phyloP scores from a whole-genome alignment of 1,140 invertebrate species.

The Lasaia peninsularis region DNA sequence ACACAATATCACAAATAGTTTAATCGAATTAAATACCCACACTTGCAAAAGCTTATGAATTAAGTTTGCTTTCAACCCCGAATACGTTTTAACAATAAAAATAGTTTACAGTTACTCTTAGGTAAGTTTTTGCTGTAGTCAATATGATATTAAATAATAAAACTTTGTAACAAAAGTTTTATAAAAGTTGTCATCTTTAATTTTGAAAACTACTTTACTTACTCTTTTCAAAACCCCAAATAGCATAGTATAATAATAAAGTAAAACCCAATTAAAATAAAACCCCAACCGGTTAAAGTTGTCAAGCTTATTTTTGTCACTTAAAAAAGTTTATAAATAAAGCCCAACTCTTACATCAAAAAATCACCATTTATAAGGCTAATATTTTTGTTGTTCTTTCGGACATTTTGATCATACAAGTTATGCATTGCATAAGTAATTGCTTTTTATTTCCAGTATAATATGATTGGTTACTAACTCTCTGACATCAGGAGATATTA shows the following conservation, averaged over 20 bases:
- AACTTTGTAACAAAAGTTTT: too few species aligned
- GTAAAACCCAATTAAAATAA: not conserved
- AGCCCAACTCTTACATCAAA: not conserved
- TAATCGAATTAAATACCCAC: not conserved
- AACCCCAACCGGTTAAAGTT: not conserved
- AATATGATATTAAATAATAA: too few species aligned
- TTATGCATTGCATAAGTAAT: not conserved
- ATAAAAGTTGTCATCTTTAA: too few species aligned
- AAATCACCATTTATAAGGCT: not conserved
- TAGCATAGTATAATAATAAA: too few species aligned
- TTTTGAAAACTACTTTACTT: too few species aligned
- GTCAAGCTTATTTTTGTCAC: not conserved
- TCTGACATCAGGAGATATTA: conserved; percentile 39
- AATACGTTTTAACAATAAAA: too few species aligned
- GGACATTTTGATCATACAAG: not conserved
- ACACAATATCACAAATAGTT: not conserved
- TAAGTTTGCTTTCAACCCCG: not conserved
- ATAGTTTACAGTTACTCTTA: too few species aligned
- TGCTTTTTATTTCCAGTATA: conserved; percentile 21
- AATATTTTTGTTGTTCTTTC: not conserved
- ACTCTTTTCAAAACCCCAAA: too few species aligned
- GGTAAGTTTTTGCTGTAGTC: too few species aligned
- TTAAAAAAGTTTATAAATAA: conserved; percentile 5
- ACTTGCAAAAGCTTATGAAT: not conserved
- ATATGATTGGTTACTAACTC: conserved; percentile 44